Evolutionary conservation across 2,888 invertebrate species (phyloP), one percentile per base, ranked within the genome.

Genomic region (Tipula vernalis): DNA sequence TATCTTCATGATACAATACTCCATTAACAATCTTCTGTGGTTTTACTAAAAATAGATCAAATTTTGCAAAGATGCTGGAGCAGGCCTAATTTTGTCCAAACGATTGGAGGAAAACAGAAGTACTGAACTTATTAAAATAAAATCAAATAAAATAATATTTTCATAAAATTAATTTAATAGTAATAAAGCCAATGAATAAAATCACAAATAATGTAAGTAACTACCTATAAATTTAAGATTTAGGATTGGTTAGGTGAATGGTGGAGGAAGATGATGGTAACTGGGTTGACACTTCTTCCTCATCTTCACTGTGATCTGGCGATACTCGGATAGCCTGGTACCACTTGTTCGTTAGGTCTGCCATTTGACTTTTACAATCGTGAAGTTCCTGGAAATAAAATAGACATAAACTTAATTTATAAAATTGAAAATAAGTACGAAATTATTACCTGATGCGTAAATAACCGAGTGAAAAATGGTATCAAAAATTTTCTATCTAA

Each of bases 341-440:
- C 98, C 98, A 99, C 91, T 98, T 97, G 90, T 98, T 98, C 0
- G 98, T 98, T 88, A 99, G 92, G 91, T 97, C 97, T 1, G 97
- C 97, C 98, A 99, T 98, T 92, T 98, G 98, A 89, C 96, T 97
- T 91, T 97, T 97, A 90, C 98, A 98, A 91, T 99, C 98, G 90
- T 97, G 96, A 88, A 98, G 92, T 92, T 99, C 98, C 95, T 86
- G 71, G 28, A 28, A 71, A 28, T 71, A 36, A 85, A 85, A 18
- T 15, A 42, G 6, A 85, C 6, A 85, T 18, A 18, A 85, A 85
- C 0, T 5, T 41, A 0, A 39, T 28, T 28, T 2, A n/a, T 84
- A 18, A 44, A 57, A 51, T 15, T 84, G n/a, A 84, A 2, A 57
- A 39, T 28, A 28, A 28, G 2, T 28, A 28, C 0, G 2, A 28